A percentile compares a stretch with the other conserved stretches of the same genome.
Evolutionary conservation across 2,888 invertebrate genomes (phyloP).

Genomic region (Ditula angustiorana): DNA sequence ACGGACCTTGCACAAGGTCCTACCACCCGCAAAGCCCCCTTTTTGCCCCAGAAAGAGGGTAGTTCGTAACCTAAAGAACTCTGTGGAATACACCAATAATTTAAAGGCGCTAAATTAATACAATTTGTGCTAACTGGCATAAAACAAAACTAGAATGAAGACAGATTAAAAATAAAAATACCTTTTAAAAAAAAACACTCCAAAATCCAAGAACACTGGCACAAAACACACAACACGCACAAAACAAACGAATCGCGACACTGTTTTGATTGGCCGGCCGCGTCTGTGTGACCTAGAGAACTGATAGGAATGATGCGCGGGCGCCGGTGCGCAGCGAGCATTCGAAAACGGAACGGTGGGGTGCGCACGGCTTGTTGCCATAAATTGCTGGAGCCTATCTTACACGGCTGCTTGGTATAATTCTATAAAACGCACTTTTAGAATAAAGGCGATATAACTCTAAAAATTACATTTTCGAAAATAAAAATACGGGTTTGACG

Average conservation of each 20-base stretch:
- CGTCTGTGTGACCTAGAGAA: constrained; percentile 68
- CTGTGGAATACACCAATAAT: too few relatives aligned
- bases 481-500: too few relatives aligned
- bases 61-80: too few relatives aligned
- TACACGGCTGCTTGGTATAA: too few relatives aligned
- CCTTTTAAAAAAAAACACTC: background rate
- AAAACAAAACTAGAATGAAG: background rate
- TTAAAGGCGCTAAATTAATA: too few relatives aligned
- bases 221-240: constrained; percentile 1
- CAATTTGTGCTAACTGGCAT: background rate
- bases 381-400: too few relatives aligned
- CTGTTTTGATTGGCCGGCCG: constrained; percentile 41
- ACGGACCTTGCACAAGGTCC: too few relatives aligned
- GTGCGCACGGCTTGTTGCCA: background rate
- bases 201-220: constrained; percentile 11
- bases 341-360: constrained; percentile 57
- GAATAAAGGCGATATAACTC: too few relatives aligned
- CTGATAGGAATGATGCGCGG: constrained; percentile 64
- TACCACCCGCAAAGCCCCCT: too few relatives aligned
- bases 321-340: constrained; percentile 59
- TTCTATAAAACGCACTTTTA: too few relatives aligned
- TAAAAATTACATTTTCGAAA: too few relatives aligned
- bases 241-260: constrained; percentile 23
- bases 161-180: background rate
- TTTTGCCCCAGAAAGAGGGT: too few relatives aligned